Percentiles rank a stretch among this genome's conserved stretches.
phyloP scores from a whole-genome alignment of 2,797 vertebrate species.

The Dromococcyx pavoninus region DNA sequence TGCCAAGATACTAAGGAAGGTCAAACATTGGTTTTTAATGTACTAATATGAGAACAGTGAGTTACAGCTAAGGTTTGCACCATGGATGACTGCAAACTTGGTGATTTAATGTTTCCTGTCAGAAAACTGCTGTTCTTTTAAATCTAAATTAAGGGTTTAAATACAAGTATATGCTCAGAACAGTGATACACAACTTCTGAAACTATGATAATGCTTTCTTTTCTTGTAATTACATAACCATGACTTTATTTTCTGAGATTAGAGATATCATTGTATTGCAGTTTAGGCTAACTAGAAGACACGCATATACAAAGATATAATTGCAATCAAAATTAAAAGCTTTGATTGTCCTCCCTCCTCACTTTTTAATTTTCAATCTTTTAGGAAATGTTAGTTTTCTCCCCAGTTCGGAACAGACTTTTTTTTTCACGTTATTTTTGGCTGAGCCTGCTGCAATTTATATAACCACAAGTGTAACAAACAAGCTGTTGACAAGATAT shows the following conservation, averaged over 20 bases:
- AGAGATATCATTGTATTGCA: not conserved
- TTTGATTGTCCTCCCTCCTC: not conserved
- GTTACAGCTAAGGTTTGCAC: not conserved
- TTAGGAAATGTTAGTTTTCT: not conserved
- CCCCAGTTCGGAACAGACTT: not conserved
- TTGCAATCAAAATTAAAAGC: not conserved
- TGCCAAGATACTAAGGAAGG: not conserved
- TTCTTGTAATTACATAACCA: not conserved
- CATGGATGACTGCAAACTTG: not conserved
- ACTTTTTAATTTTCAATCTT: not conserved
- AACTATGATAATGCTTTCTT: conserved; percentile 8
- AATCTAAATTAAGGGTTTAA: not conserved
- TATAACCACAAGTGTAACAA: not conserved
- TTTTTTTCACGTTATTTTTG: not conserved
- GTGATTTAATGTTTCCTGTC: conserved; percentile 2
- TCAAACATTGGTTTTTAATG: not conserved
- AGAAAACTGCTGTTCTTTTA: not conserved
- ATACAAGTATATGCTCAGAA: not conserved
- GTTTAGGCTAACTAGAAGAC: not conserved
- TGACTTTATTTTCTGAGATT: not conserved
- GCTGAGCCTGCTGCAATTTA: not conserved
- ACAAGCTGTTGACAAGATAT: not conserved
- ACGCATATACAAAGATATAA: not conserved
- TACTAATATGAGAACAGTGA: not conserved
- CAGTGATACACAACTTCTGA: not conserved